Evolutionary conservation across 2,888 invertebrate genomes (phyloP).

Genomic region (Junonia oenone): DNA sequence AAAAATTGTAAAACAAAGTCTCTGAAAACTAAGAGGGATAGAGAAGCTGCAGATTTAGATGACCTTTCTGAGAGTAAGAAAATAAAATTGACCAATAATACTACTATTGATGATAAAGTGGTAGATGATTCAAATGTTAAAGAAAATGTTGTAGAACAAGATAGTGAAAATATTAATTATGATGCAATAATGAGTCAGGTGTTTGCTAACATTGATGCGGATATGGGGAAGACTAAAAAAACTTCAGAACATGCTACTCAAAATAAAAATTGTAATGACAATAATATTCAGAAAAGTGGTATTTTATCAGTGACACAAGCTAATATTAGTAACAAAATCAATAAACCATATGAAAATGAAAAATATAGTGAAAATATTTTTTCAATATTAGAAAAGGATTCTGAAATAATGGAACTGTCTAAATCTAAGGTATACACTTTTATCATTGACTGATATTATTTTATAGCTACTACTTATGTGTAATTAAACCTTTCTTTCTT

Average conservation of each 20-base stretch:
- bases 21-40: conserved; percentile 48
- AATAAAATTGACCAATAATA: conserved; percentile 35
- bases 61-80: conserved; percentile 47
- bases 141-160: conserved; percentile 30
- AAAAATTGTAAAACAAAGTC: conserved; percentile 36
- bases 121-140: conserved; percentile 10
- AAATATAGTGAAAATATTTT: conserved; percentile 66
- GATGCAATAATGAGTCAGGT: conserved; percentile 60
- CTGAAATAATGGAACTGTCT: conserved; percentile 17
- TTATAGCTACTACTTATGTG: too few species aligned
- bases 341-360: conserved; percentile 22
- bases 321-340: background rate
- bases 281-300: too few species aligned
- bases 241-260: background rate
- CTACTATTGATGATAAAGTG: conserved; percentile 14
- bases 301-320: background rate
- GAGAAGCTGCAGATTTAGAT: conserved; percentile 39
- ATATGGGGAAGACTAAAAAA: conserved; percentile 40
- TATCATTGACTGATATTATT: too few species aligned
- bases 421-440: conserved; percentile 24
- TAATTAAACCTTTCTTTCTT: too few species aligned
- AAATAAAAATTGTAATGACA: background rate
- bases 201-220: conserved; percentile 65
- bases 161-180: conserved; percentile 57
- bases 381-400: conserved; percentile 46